A percentile compares a stretch with the other conserved stretches of the same genome.
Conservation (phyloP, 92 coral and sea anemone species). For the Phenganax subtilis region DNA sequence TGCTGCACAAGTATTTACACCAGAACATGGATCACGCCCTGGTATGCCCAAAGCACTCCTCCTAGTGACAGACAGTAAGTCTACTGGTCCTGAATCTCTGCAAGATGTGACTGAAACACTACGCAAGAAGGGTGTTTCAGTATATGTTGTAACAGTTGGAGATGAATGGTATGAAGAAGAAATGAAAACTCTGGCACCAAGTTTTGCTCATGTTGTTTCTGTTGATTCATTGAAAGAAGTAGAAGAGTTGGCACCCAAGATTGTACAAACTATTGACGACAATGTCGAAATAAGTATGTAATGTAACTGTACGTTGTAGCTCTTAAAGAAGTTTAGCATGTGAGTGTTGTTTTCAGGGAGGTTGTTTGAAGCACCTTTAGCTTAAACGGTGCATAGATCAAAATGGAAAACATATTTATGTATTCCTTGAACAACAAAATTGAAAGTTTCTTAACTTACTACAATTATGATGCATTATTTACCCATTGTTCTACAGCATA, state of each 20-base stretch:
- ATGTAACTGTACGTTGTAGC: not conserved
- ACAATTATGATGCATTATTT: too few relatives aligned
- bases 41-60: conserved; percentile 60
- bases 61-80: conserved; percentile 60
- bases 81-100: conserved; percentile 44
- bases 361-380: too few relatives aligned
- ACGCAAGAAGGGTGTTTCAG: conserved; percentile 57
- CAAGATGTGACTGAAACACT: conserved; percentile 59
- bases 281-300: conserved; percentile 34
- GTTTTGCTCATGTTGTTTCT: conserved; percentile 22
- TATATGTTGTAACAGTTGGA: conserved; percentile 68
- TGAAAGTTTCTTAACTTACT: too few relatives aligned
- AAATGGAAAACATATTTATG: too few relatives aligned
- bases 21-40: conserved; percentile 55
- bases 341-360: not conserved
- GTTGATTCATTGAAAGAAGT: conserved; percentile 12
- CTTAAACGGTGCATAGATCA: too few relatives aligned
- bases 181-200: conserved; percentile 38
- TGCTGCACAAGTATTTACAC: conserved; percentile 51
- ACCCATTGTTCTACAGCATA: too few relatives aligned
- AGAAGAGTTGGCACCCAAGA: conserved; percentile 20
- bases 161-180: conserved; percentile 45
- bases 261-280: conserved; percentile 23
- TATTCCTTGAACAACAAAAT: too few relatives aligned
- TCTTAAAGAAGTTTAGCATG: not conserved